Evolutionary conservation across 2,113 vertebrate genomes (phyloP).

Genomic region (Gobiocypris rarus): DNA sequence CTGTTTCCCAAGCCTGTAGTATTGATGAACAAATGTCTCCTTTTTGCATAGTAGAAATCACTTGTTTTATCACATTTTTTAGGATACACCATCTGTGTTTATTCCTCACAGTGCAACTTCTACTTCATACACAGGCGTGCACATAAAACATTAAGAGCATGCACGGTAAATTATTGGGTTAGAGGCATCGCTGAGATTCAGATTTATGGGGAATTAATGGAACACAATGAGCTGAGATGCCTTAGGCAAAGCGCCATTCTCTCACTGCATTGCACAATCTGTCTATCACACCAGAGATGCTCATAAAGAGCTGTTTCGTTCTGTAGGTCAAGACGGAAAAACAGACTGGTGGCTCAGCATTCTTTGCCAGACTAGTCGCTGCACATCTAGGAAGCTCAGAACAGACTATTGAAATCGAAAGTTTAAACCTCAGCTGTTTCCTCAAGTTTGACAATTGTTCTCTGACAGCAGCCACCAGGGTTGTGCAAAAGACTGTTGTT

Average conservation of each 20-base stretch:
- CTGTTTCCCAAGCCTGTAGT: neutral
- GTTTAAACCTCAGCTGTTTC: slow-evolving; percentile 31
- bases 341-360: slow-evolving; percentile 40
- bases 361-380: slow-evolving; percentile 12
- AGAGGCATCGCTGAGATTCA: slow-evolving; percentile 32
- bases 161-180: slow-evolving; percentile 23
- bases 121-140: slow-evolving; percentile 15
- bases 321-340: slow-evolving; percentile 23
- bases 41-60: slow-evolving; percentile 2
- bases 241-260: slow-evolving; percentile 31
- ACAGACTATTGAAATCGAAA: slow-evolving; percentile 20
- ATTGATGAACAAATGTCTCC: neutral
- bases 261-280: slow-evolving; percentile 42
- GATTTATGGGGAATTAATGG: slow-evolving; percentile 52
- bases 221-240: slow-evolving; percentile 43
- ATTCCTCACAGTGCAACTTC: slow-evolving; percentile 7
- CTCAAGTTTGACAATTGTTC: slow-evolving; percentile 32
- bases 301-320: slow-evolving; percentile 34
- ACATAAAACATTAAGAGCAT: slow-evolving; percentile 35
- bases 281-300: slow-evolving; percentile 16
- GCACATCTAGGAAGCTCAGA: slow-evolving; percentile 35
- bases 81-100: neutral
- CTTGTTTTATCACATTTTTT: neutral
- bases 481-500: slow-evolving; percentile 27
- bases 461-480: slow-evolving; percentile 22